A percentile compares a stretch with the other conserved stretches of the same genome.
Evolutionary conservation across 1,140 invertebrate genomes (phyloP).

Genomic region (Drepana arcuata): DNA sequence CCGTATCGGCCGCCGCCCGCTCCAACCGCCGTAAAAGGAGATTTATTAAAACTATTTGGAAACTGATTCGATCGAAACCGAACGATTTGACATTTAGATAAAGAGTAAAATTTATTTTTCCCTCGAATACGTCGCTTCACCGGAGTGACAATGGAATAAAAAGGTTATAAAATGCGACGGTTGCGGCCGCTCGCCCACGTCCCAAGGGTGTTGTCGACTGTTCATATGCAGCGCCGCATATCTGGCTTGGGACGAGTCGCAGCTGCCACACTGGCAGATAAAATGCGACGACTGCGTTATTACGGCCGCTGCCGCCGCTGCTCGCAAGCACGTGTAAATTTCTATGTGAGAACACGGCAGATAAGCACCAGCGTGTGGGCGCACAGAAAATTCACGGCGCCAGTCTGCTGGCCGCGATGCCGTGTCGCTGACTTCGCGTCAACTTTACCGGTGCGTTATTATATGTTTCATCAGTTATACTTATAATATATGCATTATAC

Average conservation of each 20-base stretch:
- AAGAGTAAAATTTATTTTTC: constrained; percentile 68
- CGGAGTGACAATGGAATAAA: constrained; percentile 68
- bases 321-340: constrained; percentile 66
- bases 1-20: constrained; percentile 49
- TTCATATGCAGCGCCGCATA: constrained; percentile 32
- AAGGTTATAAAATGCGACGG: constrained; percentile 66
- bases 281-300: constrained; percentile 56
- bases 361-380: constrained; percentile 51
- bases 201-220: constrained; percentile 45
- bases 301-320: constrained; percentile 45
- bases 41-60: constrained; percentile 72
- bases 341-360: constrained; percentile 56
- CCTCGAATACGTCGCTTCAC: constrained; percentile 42
- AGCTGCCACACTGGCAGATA: constrained; percentile 46
- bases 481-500: too few relatives aligned
- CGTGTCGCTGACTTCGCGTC: too few relatives aligned
- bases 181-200: constrained; percentile 54
- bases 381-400: constrained; percentile 36
- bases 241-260: constrained; percentile 25
- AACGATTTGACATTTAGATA: constrained; percentile 72
- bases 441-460: too few relatives aligned
- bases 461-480: too few relatives aligned
- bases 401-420: too few relatives aligned
- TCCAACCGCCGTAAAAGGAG: constrained; percentile 62
- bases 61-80: constrained; percentile 69